Conservation (phyloP, 2,888 invertebrate genomes). For the Aproaerema taeniolella region DNA sequence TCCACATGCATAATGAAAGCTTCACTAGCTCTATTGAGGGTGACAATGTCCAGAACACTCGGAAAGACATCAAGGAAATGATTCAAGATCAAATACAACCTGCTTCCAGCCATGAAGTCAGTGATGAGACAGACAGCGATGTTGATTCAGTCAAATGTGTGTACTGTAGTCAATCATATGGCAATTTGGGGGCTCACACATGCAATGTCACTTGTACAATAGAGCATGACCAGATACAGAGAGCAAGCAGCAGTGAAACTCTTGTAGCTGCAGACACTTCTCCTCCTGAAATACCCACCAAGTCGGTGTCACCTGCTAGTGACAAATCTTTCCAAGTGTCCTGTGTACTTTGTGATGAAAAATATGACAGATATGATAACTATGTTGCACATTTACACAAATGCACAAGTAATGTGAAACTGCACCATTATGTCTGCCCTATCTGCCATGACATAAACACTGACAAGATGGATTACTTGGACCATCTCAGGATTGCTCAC, state of each 20-base stretch:
- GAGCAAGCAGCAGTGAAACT: constrained; percentile 63
- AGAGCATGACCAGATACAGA: constrained; percentile 53
- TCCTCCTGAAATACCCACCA: constrained; percentile 10
- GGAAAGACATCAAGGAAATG: constrained; percentile 33
- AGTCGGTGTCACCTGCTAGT: constrained; percentile 1
- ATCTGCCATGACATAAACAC: constrained; percentile 66
- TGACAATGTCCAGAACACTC: constrained; percentile 56
- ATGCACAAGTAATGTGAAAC: constrained; percentile 66
- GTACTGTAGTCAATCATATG: constrained; percentile 59
- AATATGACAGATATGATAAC: constrained; percentile 54
- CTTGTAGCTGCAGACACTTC: constrained; percentile 55
- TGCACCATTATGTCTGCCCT: constrained; percentile 66
- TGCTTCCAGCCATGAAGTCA: constrained; percentile 36
- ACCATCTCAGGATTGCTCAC: constrained; percentile 54
- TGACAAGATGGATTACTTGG: constrained; percentile 52
- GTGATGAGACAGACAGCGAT: constrained; percentile 70
- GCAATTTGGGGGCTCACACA: constrained; percentile 52
- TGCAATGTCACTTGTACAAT: constrained; percentile 64
- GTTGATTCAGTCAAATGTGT: constrained; percentile 68
- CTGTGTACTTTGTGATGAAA: constrained; percentile 64
- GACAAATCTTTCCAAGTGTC: constrained; percentile 39
- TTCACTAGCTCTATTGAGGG: constrained; percentile 49
- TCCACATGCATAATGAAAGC: constrained; percentile 55
- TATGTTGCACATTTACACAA: constrained; percentile 62
- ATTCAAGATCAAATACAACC: constrained; percentile 13